Evolutionary conservation across 2,113 vertebrate genomes (phyloP), one percentile per base, ranked within the genome.

Genomic region (Excalfactoria chinensis): DNA sequence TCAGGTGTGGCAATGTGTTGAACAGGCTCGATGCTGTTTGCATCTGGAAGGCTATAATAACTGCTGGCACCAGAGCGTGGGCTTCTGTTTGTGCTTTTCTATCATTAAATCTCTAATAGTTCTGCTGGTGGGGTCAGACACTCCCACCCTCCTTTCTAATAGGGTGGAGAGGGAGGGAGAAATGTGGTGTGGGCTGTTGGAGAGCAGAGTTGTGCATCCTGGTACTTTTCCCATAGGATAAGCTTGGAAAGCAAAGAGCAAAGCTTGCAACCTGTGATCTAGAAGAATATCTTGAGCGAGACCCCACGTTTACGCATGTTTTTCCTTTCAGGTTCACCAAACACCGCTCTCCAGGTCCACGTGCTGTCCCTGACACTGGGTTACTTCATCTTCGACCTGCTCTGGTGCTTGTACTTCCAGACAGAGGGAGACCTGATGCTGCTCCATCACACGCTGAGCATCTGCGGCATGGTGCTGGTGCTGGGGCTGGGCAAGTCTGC

Each of bases 301-400:
- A 80, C 13, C 2, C 21, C 10, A n/a, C 4, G 1, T 56, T 89
- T 12, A 91, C 0, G 11, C 11, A 2, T 2, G 1, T 40, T 28
- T 71, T 48, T 18, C 13, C 25, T 93, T 93, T 44, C 93, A 99
- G 98, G 98, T 26, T 98, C 98, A 6, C 98, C 98, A 66, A 99
- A 99, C 97, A 98, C 98, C 13, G 14, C 98, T 63, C 97, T 98
- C 51, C 98, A 99, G 96, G 97, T 96, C 48, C 97, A 93, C 2
- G 97, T 98, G 84, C 95, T 99, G 93, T 95, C 98, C 72, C 67
- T 99, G 67, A 98, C 98, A 40, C 96, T 99, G 93, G 98, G 98
- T 82, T 99, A 99, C 96, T 99, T 99, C 60, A 90, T 98, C 64
- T 99, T 99, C 19, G 98, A 99, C 93, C 98, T 99, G 98, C 97